phyloP scores from a whole-genome alignment of 2,797 vertebrate genomes.

The Kryptopterus vitreolus region DNA sequence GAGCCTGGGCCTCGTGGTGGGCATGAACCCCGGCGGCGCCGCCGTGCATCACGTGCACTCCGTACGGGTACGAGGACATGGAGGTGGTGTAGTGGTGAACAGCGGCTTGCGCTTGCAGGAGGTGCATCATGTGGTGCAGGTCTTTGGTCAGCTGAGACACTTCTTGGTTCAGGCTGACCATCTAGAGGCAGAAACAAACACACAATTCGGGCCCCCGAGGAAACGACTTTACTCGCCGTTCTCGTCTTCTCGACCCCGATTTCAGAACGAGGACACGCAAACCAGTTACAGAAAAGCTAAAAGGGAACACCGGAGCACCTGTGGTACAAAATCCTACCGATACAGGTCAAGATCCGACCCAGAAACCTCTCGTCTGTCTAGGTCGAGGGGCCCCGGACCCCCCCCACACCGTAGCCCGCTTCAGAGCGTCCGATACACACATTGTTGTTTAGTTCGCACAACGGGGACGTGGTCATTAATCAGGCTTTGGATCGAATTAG shows the following conservation, averaged over 20 bases:
- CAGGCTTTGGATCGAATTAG: no score
- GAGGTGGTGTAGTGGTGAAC: constrained; percentile 65
- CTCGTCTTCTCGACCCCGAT: neutral
- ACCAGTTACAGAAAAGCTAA: neutral
- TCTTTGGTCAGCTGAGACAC: constrained; percentile 87
- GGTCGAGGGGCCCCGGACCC: neutral
- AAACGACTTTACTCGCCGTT: neutral
- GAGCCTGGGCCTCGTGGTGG: constrained; percentile 54
- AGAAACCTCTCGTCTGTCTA: neutral
- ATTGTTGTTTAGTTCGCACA: no score
- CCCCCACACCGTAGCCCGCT: no score
- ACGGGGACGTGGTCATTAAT: no score
- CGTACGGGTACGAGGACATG: constrained; percentile 63
- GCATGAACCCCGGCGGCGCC: constrained; percentile 59
- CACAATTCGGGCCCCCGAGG: neutral
- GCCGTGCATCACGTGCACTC: constrained; percentile 58
- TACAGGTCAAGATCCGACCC: neutral
- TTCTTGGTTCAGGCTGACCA: constrained; percentile 85
- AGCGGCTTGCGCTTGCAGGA: constrained; percentile 80
- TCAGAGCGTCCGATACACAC: no score
- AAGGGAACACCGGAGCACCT: neutral
- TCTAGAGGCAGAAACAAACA: constrained; percentile 67
- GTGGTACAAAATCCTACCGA: neutral
- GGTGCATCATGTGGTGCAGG: constrained; percentile 84
- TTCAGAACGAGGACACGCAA: neutral